A percentile compares a stretch with the other conserved stretches of the same genome.
These are phyloP conservation scores for Saccostrea echinata DNA, from an alignment of 1,140 invertebrate genomes.

Conservation along the genomic window DNA sequence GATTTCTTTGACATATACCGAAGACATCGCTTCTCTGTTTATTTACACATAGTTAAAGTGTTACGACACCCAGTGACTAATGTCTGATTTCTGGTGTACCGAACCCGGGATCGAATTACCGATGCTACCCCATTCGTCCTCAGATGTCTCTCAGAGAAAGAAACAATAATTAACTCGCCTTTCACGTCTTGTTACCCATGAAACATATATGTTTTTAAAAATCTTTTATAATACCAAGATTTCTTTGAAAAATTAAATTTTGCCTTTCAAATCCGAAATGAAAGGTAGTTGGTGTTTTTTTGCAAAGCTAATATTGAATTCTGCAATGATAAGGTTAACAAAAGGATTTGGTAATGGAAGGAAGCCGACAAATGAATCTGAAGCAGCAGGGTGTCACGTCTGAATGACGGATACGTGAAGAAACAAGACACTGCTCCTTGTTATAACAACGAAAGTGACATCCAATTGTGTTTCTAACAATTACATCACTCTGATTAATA, in stretches of 20 bases:
- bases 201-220: conserved; percentile 33
- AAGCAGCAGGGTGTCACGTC: not conserved
- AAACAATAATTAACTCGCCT: conserved; percentile 40
- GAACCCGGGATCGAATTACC: not conserved
- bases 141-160: not conserved
- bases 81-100: conserved; percentile 10
- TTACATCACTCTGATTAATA: conserved; percentile 20
- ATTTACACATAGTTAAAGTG: conserved; percentile 28
- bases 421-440: conserved; percentile 21
- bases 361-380: not conserved
- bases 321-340: conserved; percentile 6
- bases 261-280: conserved; percentile 12
- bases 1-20: not conserved
- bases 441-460: conserved; percentile 28
- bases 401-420: conserved; percentile 19
- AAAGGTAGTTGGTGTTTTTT: conserved; percentile 2
- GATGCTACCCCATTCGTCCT: not conserved
- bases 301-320: conserved; percentile 37
- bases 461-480: conserved; percentile 21
- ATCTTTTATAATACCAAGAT: conserved; percentile 1
- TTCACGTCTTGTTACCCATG: conserved; percentile 40
- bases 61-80: conserved; percentile 21
- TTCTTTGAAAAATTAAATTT: conserved; percentile 36
- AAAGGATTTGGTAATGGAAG: conserved; percentile 26
- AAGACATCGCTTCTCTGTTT: not conserved